Conservation (phyloP, 2,797 vertebrate genomes). For the Myripristis jacobus region DNA sequence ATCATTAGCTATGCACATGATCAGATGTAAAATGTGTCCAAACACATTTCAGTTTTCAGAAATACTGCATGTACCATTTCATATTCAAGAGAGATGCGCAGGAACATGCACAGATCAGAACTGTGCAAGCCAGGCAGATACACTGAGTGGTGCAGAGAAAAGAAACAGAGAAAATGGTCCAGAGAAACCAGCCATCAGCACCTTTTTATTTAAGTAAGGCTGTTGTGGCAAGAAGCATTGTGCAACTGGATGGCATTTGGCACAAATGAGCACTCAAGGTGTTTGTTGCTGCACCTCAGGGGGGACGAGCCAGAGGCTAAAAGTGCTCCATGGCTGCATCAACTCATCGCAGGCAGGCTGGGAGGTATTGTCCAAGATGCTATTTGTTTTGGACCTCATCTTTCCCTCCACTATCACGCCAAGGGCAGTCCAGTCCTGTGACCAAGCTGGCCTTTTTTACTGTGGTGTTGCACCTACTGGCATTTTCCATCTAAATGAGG, state of each 20-base stretch:
- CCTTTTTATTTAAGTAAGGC: constrained; percentile 42
- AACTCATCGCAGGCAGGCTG: background rate
- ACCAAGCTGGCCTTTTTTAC: constrained; percentile 7
- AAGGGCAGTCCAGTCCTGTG: constrained; percentile 25
- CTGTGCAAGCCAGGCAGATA: background rate
- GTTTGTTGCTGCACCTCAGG: constrained; percentile 14
- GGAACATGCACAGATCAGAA: too few relatives aligned
- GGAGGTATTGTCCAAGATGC: constrained; percentile 39
- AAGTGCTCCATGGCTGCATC: constrained; percentile 26
- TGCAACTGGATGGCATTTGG: constrained; percentile 3
- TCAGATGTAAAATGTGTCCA: too few relatives aligned
- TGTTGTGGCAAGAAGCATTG: background rate
- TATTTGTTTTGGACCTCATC: constrained; percentile 32
- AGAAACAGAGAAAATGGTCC: background rate
- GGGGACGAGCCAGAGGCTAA: constrained; percentile 45
- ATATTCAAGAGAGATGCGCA: too few relatives aligned
- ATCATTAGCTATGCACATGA: too few relatives aligned
- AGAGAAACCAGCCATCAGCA: constrained; percentile 12
- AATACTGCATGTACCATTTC: too few relatives aligned
- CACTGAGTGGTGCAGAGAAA: too few relatives aligned
- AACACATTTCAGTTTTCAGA: too few relatives aligned
- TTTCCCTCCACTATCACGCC: too few relatives aligned
- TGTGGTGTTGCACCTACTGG: constrained; percentile 11
- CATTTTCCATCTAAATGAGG: background rate
- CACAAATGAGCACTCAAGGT: constrained; percentile 35